These are phyloP conservation scores for Perodicticus potto DNA, from an alignment of 2,797 vertebrate genomes.

Conservation along the genomic window DNA sequence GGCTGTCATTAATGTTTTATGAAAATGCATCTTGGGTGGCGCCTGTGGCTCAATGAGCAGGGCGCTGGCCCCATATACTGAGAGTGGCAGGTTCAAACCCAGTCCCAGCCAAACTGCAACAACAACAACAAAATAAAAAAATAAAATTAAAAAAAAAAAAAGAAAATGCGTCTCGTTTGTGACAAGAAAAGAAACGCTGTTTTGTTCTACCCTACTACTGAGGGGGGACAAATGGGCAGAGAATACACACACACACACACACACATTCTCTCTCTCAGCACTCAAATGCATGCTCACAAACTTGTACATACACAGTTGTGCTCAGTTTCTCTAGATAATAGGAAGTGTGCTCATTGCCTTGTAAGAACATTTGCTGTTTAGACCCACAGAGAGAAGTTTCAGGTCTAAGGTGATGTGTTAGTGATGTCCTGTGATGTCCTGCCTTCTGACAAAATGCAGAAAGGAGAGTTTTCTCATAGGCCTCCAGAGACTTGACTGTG, in stretches of 20 bases:
- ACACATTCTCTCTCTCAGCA: background rate
- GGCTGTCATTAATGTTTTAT: background rate
- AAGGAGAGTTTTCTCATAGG: background rate
- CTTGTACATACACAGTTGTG: background rate
- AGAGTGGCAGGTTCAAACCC: too few relatives aligned
- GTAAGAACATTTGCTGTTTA: background rate
- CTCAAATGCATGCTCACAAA: background rate
- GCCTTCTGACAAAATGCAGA: background rate
- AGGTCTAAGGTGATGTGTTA: background rate
- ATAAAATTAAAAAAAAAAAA: too few relatives aligned
- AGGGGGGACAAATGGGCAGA: background rate
- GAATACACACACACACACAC: background rate
- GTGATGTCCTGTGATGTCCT: background rate
- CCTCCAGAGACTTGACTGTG: background rate
- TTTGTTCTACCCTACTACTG: background rate
- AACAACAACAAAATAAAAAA: too few relatives aligned
- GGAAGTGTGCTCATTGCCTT: background rate
- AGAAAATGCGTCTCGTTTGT: background rate
- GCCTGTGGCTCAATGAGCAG: too few relatives aligned
- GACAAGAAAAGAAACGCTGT: background rate
- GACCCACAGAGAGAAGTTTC: background rate
- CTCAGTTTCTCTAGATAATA: background rate
- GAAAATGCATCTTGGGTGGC: background rate
- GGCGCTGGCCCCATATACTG: too few relatives aligned
- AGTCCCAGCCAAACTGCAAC: too few relatives aligned